phyloP scores from a whole-genome alignment of 2,113 vertebrate species.

The Dicerorhinus sumatrensis region DNA sequence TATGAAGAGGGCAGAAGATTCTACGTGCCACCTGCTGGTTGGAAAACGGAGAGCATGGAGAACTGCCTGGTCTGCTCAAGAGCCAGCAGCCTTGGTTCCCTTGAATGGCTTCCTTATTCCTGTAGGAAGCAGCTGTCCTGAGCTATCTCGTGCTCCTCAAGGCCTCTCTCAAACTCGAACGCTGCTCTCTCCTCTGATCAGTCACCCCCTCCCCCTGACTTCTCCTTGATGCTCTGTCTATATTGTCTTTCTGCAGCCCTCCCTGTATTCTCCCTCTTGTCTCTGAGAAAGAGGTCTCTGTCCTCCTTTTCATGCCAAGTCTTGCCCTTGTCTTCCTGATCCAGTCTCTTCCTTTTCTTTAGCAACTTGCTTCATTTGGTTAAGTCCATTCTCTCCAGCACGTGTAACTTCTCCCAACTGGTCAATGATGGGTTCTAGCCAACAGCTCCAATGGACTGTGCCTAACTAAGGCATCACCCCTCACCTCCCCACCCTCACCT shows the following conservation, averaged over 20 bases:
- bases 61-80: fast-evolving
- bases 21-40: background rate
- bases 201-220: fast-evolving
- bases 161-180: too few relatives aligned
- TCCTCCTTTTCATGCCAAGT: background rate
- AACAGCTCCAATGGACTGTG: fast-evolving
- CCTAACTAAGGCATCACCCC: fast-evolving
- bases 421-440: too few relatives aligned
- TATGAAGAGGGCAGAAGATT: constrained; percentile 68
- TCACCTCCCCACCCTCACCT: too few relatives aligned
- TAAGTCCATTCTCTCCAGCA: background rate
- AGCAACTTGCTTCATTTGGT: too few relatives aligned
- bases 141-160: fast-evolving
- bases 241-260: background rate
- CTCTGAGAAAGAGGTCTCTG: background rate
- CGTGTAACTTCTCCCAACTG: fast-evolving
- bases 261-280: too few relatives aligned
- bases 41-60: fast-evolving
- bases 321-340: background rate
- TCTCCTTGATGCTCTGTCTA: too few relatives aligned
- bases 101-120: fast-evolving
- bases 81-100: too few relatives aligned
- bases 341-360: background rate
- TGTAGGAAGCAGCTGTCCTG: fast-evolving
- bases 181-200: background rate